Evolutionary conservation across 2,888 invertebrate species (phyloP).

Genomic region (Laothoe populi): DNA sequence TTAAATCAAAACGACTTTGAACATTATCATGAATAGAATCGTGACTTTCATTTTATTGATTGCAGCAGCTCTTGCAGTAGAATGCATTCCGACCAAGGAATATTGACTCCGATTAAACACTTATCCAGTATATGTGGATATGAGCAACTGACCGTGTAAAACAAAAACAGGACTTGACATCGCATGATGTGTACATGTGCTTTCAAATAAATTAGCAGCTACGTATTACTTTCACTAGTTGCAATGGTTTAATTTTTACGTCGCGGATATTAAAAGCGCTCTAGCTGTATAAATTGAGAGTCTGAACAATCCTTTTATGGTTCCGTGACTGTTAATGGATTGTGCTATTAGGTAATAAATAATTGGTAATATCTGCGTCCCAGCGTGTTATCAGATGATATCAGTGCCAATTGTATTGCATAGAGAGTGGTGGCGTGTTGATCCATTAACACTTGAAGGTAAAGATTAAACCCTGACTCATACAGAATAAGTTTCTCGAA

Average conservation of each 20-base stretch:
- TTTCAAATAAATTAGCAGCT: slow-evolving; percentile 31
- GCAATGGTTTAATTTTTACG: slow-evolving; percentile 19
- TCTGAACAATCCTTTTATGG: slow-evolving; percentile 9
- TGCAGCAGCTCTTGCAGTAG: too few relatives aligned
- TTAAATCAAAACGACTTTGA: too few relatives aligned
- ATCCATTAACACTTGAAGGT: slow-evolving; percentile 13
- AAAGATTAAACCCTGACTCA: slow-evolving; percentile 19
- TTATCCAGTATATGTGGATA: not conserved
- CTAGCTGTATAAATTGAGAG: not conserved
- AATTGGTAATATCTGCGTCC: slow-evolving; percentile 1
- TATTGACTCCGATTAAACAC: too few relatives aligned
- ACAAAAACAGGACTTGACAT: slow-evolving; percentile 17
- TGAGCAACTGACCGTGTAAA: not conserved
- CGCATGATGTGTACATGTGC: slow-evolving; percentile 35
- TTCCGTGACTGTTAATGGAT: slow-evolving; percentile 3
- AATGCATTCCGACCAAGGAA: too few relatives aligned
- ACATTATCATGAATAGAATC: too few relatives aligned
- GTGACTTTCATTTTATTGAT: too few relatives aligned
- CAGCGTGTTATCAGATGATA: slow-evolving; percentile 9
- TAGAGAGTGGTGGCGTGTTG: not conserved
- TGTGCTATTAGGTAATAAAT: slow-evolving; percentile 20
- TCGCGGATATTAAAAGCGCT: slow-evolving; percentile 6
- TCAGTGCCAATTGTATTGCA: not conserved
- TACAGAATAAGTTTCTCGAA: not conserved
- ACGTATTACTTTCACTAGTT: slow-evolving; percentile 34